Evolutionary conservation across 2,113 vertebrate genomes (phyloP).

Genomic region (Calidris pugnax): DNA sequence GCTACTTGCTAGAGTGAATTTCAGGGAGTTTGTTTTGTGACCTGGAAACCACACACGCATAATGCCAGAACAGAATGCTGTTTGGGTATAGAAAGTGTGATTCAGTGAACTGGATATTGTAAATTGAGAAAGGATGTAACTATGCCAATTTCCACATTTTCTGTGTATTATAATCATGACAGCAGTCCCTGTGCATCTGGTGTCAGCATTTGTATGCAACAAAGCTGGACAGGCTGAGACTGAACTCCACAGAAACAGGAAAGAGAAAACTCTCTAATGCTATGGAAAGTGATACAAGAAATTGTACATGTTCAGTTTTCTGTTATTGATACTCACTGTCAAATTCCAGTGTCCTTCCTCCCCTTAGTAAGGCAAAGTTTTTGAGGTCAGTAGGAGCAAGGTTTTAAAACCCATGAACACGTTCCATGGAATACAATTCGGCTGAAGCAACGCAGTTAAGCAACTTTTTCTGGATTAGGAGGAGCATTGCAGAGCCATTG

Average conservation of each 20-base stretch:
- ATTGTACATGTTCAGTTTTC: background rate
- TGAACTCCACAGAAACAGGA: background rate
- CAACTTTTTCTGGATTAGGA: conserved; percentile 1
- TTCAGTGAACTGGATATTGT: background rate
- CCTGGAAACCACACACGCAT: background rate
- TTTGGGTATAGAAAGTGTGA: background rate
- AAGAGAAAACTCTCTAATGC: background rate
- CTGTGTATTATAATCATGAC: background rate
- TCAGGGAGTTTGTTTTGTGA: background rate
- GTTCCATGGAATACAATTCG: background rate
- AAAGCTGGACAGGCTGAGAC: background rate
- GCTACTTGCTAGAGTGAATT: background rate
- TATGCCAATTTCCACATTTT: background rate
- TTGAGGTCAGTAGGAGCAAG: background rate
- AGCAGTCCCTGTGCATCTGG: background rate
- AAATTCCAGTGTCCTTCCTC: background rate
- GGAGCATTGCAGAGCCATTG: background rate
- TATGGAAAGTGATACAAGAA: background rate
- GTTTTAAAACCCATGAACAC: background rate
- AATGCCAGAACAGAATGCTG: background rate
- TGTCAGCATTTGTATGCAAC: background rate
- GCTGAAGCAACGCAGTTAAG: background rate
- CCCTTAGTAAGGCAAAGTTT: background rate
- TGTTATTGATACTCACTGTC: background rate
- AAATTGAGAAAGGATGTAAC: background rate